phyloP scores from a whole-genome alignment of 2,888 invertebrate genomes.

The Deroplatys truncata region DNA sequence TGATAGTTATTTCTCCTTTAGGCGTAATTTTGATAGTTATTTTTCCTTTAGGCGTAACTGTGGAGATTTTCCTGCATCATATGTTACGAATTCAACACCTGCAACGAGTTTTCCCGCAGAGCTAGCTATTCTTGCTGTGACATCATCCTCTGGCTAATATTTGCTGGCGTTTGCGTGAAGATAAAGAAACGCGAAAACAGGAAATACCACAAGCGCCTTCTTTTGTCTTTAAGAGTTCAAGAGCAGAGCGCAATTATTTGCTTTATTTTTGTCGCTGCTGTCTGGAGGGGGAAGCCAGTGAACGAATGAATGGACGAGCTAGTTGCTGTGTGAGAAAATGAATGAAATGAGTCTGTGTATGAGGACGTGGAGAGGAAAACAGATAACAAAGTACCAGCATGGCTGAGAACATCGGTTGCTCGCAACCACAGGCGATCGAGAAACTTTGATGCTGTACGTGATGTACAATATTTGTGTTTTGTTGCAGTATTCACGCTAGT shows the following conservation, averaged over 20 bases:
- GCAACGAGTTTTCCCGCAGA: too few species aligned
- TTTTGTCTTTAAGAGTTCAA: not conserved
- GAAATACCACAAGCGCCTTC: not conserved
- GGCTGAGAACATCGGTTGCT: not conserved
- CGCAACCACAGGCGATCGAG: not conserved
- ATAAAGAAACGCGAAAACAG: not conserved
- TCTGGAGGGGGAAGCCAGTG: not conserved
- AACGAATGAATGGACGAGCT: not conserved
- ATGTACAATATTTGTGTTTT: too few species aligned
- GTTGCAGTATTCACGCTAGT: too few species aligned
- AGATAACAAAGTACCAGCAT: not conserved
- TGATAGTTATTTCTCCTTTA: too few species aligned
- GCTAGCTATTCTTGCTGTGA: not conserved
- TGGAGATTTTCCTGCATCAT: too few species aligned
- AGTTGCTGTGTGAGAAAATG: not conserved
- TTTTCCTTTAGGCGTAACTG: too few species aligned
- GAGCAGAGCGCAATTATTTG: not conserved
- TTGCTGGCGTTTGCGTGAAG: not conserved
- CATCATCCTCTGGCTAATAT: not conserved
- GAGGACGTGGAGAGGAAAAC: not conserved
- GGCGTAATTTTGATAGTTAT: too few species aligned
- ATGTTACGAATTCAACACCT: too few species aligned
- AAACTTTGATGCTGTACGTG: too few species aligned
- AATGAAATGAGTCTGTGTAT: not conserved
- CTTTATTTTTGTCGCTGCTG: not conserved